These are phyloP conservation scores for Pomatostomus ruficeps DNA, from an alignment of 2,113 vertebrate species.

Conservation along the genomic window DNA sequence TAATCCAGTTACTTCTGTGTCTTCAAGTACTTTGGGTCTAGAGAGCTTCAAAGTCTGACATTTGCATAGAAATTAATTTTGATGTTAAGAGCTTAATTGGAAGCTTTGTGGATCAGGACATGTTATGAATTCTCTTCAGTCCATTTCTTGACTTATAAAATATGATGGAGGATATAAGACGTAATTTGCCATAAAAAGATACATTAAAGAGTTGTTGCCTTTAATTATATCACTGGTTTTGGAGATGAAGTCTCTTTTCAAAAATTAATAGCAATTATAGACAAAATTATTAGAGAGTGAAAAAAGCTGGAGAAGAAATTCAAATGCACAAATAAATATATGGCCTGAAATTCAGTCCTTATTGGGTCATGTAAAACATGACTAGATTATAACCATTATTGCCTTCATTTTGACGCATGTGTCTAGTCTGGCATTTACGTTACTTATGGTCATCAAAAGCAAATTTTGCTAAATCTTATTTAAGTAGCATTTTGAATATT, in stretches of 20 bases:
- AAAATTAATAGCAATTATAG: background rate
- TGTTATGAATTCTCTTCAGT: background rate
- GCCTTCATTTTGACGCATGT: background rate
- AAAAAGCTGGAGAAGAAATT: background rate
- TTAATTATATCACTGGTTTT: background rate
- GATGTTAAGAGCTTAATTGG: background rate
- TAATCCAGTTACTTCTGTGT: background rate
- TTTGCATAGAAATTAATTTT: background rate
- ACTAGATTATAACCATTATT: background rate
- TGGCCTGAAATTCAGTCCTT: background rate
- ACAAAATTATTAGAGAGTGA: background rate
- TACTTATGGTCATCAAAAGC: background rate
- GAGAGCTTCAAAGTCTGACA: background rate
- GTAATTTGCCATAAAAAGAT: background rate
- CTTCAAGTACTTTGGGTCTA: background rate
- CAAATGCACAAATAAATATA: background rate
- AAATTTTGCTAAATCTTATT: background rate
- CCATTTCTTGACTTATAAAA: background rate
- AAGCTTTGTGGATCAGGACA: background rate
- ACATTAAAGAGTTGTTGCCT: background rate
- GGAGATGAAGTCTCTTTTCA: background rate
- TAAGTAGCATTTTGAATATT: background rate
- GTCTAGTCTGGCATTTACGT: background rate
- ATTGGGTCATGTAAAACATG: background rate
- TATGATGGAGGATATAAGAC: background rate